Evolutionary conservation across 2,113 vertebrate genomes (phyloP), one percentile per base, ranked within the genome.

Genomic region (Helogale parvula): DNA sequence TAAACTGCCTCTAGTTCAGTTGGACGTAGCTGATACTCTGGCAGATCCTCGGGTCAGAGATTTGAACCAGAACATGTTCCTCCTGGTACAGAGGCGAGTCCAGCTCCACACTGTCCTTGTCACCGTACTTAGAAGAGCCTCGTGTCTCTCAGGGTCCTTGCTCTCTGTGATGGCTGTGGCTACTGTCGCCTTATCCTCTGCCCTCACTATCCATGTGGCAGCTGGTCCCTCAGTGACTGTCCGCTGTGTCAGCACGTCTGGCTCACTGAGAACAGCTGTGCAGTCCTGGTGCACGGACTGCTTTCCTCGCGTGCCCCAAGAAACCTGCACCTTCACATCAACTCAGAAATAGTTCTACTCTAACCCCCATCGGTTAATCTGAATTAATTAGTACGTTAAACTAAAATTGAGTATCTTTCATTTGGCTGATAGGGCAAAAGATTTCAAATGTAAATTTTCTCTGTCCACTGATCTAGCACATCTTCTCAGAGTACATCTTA

Each of bases 401-500:
- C 74, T 65, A 60, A 38, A 91, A 60, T 31, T 25, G 9, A 38
- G 3, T 38, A 33, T 45, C 85, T 80, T 83, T 87, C 33, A 15
- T 76, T 85, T 76, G 57, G 33, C 63, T 29, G 35, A n/a, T 90
- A 13, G n/a, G 60, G 31, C 38, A 52, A 1, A 25, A 11, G 47
- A 68, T 68, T 90, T 95, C 57, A 76, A 29, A 94, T 63, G 45
- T n/a, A 19, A 77, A 63, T 33, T 72, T 45, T 88, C 84, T 95
- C 16, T 81, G 29, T n/a, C 41, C 60, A 94, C 69, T 72, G 41
- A 65, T 71, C 6, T 9, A 92, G 57, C 33, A 50, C 21, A 65
- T 96, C 31, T 87, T 96, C 31, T 87, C 54, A 82, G 27, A 81
- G 68, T 93, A 66, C 50, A 33, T 54, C 41, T 38, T 93, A 85